phyloP scores from a whole-genome alignment of 2,113 vertebrate species.

The Vulpes ferrilata region DNA sequence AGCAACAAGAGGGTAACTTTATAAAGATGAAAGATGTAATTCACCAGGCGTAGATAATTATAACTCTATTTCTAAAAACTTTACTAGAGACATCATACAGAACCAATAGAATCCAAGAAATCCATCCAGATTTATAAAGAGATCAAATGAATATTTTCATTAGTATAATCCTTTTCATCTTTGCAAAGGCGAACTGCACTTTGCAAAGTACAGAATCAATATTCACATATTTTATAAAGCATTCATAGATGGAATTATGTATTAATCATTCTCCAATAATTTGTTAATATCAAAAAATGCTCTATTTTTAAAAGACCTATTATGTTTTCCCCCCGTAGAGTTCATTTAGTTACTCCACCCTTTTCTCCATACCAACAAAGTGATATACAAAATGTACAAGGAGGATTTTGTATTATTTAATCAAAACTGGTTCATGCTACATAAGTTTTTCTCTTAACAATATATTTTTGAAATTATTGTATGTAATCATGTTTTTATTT shows the following conservation, averaged over 20 bases:
- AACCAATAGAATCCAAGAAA: not conserved
- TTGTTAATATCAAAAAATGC: not conserved
- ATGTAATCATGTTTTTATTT: not conserved
- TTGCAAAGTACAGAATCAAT: not conserved
- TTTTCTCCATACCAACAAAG: not conserved
- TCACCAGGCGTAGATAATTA: not conserved
- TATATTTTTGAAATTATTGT: not conserved
- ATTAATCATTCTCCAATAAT: not conserved
- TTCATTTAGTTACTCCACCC: no score
- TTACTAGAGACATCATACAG: not conserved
- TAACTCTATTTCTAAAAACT: not conserved
- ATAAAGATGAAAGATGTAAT: not conserved
- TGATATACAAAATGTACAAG: not conserved
- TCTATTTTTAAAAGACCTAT: not conserved
- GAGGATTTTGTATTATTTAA: not conserved
- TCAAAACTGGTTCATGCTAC: not conserved
- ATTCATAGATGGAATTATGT: not conserved
- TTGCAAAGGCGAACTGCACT: not conserved
- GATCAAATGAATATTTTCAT: not conserved
- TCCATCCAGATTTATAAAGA: not conserved
- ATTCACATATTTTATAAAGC: not conserved
- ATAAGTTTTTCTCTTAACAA: not conserved
- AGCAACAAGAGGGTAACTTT: not conserved
- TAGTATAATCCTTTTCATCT: not conserved
- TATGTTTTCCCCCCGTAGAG: not conserved